A percentile compares a stretch with the other conserved stretches of the same genome.
phyloP scores from a whole-genome alignment of 2,888 invertebrate genomes.

The Hedya salicella region DNA sequence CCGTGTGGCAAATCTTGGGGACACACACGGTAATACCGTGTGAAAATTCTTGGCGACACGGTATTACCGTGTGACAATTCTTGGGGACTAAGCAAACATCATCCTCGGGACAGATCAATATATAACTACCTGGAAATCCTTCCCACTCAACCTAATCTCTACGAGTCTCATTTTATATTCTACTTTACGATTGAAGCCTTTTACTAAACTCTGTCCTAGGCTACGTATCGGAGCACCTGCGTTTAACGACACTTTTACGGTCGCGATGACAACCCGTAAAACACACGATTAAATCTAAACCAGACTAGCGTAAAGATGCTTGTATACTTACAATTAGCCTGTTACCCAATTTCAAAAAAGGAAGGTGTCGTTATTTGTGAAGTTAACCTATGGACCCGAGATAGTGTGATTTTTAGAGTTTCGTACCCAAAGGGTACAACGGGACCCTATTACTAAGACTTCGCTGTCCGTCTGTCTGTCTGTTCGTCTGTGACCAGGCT shows the following conservation, averaged over 20 bases:
- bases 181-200: neutral
- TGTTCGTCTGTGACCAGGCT: too few species aligned
- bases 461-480: too few species aligned
- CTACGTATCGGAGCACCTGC: constrained; percentile 7
- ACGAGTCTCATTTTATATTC: neutral
- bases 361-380: too few species aligned
- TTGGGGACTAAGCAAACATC: neutral
- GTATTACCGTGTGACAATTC: neutral
- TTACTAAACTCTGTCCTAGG: constrained; percentile 1
- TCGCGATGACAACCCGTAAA: constrained; percentile 39
- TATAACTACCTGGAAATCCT: neutral
- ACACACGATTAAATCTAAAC: constrained; percentile 24
- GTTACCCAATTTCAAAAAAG: neutral
- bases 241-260: constrained; percentile 40
- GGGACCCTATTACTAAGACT: too few species aligned
- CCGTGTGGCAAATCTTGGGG: too few species aligned
- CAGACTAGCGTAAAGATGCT: neutral
- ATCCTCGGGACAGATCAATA: neutral
- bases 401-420: too few species aligned
- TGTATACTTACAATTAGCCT: neutral
- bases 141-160: neutral
- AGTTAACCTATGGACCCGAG: too few species aligned
- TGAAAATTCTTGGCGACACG: too few species aligned
- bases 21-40: too few species aligned
- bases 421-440: too few species aligned